Evolutionary conservation across 1,140 invertebrate species (phyloP).

Genomic region (Drosophila arawakana): DNA sequence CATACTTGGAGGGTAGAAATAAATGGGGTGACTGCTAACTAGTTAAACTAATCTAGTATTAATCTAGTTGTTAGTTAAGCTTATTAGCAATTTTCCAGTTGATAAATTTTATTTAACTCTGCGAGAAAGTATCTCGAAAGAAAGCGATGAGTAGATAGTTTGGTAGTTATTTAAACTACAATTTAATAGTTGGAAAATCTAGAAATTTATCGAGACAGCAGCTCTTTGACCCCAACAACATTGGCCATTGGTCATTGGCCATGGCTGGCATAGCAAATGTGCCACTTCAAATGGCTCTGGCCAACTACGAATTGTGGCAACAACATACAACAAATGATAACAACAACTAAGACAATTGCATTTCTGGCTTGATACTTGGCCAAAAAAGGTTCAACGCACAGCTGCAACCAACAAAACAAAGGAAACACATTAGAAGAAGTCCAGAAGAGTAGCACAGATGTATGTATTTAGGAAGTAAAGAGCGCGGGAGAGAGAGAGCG

Average conservation of each 20-base stretch:
- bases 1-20: background rate
- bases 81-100: slow-evolving; percentile 74
- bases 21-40: slow-evolving; percentile 32
- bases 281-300: slow-evolving; percentile 60
- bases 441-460: background rate
- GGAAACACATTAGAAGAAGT: slow-evolving; percentile 72
- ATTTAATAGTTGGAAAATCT: slow-evolving; percentile 10
- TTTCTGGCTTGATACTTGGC: slow-evolving; percentile 25
- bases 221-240: slow-evolving; percentile 43
- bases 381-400: slow-evolving; percentile 24
- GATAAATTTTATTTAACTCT: slow-evolving; percentile 64
- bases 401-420: slow-evolving; percentile 59
- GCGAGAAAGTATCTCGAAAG: slow-evolving; percentile 10
- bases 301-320: slow-evolving; percentile 62
- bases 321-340: slow-evolving; percentile 35
- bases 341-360: slow-evolving; percentile 35
- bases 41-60: slow-evolving; percentile 46
- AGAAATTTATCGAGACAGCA: slow-evolving; percentile 37
- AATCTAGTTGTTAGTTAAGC: slow-evolving; percentile 41
- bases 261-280: slow-evolving; percentile 62
- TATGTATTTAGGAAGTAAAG: background rate
- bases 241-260: slow-evolving; percentile 47
- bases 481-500: background rate
- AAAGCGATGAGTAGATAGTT: background rate
- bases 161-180: background rate